phyloP scores from a whole-genome alignment of 2,113 vertebrate species.

The Polypterus bichir region DNA sequence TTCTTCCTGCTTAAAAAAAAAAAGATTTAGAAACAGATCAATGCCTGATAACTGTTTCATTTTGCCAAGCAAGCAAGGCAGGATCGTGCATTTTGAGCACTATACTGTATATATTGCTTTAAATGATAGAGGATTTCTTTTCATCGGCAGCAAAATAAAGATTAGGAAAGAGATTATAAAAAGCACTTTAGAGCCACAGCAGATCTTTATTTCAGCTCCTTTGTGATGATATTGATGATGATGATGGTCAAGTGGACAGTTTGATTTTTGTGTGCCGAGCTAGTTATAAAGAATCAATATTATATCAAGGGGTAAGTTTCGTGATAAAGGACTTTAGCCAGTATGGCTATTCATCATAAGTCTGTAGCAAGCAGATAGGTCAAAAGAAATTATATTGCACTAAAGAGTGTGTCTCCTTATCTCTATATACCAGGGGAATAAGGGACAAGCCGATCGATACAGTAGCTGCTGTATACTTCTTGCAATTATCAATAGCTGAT shows the following conservation, averaged over 20 bases:
- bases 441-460: slow-evolving; percentile 96
- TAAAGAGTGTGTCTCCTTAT: slow-evolving; percentile 99
- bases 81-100: slow-evolving; percentile 16
- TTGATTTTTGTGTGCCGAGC: slow-evolving; percentile 98
- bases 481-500: slow-evolving; percentile 99
- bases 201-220: slow-evolving; percentile 87
- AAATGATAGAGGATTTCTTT: slow-evolving; percentile 51
- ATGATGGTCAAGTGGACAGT: slow-evolving; percentile 98
- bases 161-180: slow-evolving; percentile 76
- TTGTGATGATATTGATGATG: slow-evolving; percentile 99
- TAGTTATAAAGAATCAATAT: slow-evolving; percentile 99
- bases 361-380: slow-evolving; percentile 99
- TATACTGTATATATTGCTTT: slow-evolving; percentile 23
- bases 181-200: slow-evolving; percentile 48
- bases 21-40: slow-evolving; percentile 1
- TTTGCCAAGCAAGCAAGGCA: slow-evolving; percentile 9
- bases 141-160: slow-evolving; percentile 87
- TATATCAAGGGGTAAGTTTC: slow-evolving; percentile 99
- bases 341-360: slow-evolving; percentile 99
- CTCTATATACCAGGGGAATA: slow-evolving; percentile 92
- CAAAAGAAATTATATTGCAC: slow-evolving; percentile 99
- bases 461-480: slow-evolving; percentile 89
- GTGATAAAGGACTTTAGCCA: slow-evolving; percentile 99
- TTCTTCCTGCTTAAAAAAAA: neutral
- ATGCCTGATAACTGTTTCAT: slow-evolving; percentile 14